Conservation (phyloP, 92 coral and sea anemone species). For the Anthopleura xanthogrammica region DNA sequence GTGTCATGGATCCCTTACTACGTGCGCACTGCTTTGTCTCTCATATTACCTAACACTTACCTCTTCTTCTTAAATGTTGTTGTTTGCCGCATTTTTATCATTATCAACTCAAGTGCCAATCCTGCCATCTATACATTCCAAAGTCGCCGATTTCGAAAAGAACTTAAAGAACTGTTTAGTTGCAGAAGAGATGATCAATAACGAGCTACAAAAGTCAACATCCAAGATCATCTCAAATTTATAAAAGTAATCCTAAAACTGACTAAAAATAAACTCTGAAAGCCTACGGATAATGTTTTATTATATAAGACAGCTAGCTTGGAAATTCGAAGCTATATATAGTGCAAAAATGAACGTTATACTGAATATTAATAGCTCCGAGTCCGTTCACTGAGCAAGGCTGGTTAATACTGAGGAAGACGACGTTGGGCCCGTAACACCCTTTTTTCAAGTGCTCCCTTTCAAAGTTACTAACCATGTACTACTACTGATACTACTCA, state of each 20-base stretch:
- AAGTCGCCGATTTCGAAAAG: constrained; percentile 36
- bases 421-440: too few species aligned
- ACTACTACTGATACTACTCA: too few species aligned
- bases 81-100: constrained; percentile 40
- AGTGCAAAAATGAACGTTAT: too few species aligned
- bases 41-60: constrained; percentile 15
- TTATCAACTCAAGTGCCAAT: constrained; percentile 46
- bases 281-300: background rate
- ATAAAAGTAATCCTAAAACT: background rate
- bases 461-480: too few species aligned
- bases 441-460: too few species aligned
- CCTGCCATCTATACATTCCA: constrained; percentile 44
- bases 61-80: constrained; percentile 24
- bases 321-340: too few species aligned
- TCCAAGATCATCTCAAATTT: background rate
- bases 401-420: too few species aligned
- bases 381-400: too few species aligned
- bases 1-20: constrained; percentile 45
- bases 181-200: background rate
- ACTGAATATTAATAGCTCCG: too few species aligned
- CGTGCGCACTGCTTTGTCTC: constrained; percentile 31
- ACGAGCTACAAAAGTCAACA: background rate
- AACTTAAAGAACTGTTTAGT: constrained; percentile 10
- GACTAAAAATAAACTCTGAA: background rate
- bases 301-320: too few species aligned